A percentile compares a stretch with the other conserved stretches of the same genome.
phyloP scores from a whole-genome alignment of 2,888 invertebrate species.

The Ceramica pisi region DNA sequence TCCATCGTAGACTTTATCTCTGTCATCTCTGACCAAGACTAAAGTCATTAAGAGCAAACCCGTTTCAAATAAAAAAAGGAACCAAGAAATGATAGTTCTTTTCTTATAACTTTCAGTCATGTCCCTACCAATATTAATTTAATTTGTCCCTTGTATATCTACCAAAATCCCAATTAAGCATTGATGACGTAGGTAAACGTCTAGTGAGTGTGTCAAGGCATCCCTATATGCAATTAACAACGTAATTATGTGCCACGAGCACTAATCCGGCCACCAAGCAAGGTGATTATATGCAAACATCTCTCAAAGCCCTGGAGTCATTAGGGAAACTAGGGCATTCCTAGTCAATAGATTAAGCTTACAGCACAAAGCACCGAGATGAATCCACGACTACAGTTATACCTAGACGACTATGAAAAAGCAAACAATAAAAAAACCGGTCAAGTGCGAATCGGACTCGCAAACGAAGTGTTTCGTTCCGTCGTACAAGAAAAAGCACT shows the following conservation, averaged over 20 bases:
- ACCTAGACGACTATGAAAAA: too few relatives aligned
- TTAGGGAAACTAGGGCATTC: slow-evolving; percentile 10
- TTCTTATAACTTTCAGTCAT: too few relatives aligned
- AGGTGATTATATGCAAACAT: slow-evolving; percentile 2
- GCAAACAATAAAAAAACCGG: too few relatives aligned
- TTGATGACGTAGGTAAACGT: neutral
- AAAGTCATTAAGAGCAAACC: too few relatives aligned
- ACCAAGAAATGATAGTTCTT: too few relatives aligned
- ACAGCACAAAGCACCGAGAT: neutral
- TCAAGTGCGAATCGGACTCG: too few relatives aligned
- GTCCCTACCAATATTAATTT: too few relatives aligned
- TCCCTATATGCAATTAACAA: neutral
- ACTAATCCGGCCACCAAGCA: slow-evolving; percentile 2
- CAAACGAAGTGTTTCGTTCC: too few relatives aligned
- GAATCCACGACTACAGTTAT: neutral
- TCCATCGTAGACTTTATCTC: too few relatives aligned
- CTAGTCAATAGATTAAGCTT: neutral
- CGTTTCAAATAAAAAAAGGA: too few relatives aligned
- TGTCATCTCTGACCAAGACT: too few relatives aligned
- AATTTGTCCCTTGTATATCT: neutral
- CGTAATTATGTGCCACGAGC: neutral
- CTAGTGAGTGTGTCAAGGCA: neutral
- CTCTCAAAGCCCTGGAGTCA: neutral
- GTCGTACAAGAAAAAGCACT: too few relatives aligned
- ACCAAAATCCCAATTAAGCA: neutral